Evolutionary conservation across 2,888 invertebrate species (phyloP).

Genomic region (Operophtera brumata): DNA sequence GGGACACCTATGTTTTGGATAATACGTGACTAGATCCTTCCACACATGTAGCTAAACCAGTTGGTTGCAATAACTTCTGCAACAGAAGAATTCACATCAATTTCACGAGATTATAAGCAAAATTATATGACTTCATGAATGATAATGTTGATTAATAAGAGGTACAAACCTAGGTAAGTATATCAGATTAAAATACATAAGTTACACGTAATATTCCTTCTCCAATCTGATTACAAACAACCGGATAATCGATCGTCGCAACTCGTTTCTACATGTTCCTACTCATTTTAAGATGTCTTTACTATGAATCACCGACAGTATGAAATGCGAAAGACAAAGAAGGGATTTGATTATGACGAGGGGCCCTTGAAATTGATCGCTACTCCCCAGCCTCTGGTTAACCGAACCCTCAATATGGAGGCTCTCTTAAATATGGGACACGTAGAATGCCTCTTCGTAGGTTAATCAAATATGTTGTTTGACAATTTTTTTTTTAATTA

Average conservation of each 20-base stretch:
- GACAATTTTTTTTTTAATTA: too few relatives aligned
- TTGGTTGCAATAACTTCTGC: too few relatives aligned
- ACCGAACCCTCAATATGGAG: slow-evolving; percentile 62
- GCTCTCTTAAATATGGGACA: slow-evolving; percentile 67
- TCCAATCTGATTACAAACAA: too few relatives aligned
- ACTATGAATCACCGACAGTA: slow-evolving; percentile 69
- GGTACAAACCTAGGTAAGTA: too few relatives aligned
- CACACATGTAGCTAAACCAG: not conserved
- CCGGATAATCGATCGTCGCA: slow-evolving; percentile 16
- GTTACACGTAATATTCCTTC: too few relatives aligned
- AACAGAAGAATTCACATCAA: too few relatives aligned
- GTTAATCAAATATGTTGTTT: too few relatives aligned
- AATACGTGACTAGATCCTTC: not conserved
- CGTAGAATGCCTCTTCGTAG: too few relatives aligned
- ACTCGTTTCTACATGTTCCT: slow-evolving; percentile 12
- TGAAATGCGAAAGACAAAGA: slow-evolving; percentile 75
- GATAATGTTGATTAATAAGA: too few relatives aligned
- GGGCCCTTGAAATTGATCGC: slow-evolving; percentile 78
- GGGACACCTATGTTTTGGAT: slow-evolving; percentile 32
- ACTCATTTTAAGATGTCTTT: slow-evolving; percentile 34
- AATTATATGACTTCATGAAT: too few relatives aligned
- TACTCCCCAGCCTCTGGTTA: slow-evolving; percentile 73
- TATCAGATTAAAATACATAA: too few relatives aligned
- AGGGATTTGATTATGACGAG: slow-evolving; percentile 75
- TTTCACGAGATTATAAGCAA: too few relatives aligned